Evolutionary conservation across 2,888 invertebrate genomes (phyloP).

Genomic region (Pinctada fucata): DNA sequence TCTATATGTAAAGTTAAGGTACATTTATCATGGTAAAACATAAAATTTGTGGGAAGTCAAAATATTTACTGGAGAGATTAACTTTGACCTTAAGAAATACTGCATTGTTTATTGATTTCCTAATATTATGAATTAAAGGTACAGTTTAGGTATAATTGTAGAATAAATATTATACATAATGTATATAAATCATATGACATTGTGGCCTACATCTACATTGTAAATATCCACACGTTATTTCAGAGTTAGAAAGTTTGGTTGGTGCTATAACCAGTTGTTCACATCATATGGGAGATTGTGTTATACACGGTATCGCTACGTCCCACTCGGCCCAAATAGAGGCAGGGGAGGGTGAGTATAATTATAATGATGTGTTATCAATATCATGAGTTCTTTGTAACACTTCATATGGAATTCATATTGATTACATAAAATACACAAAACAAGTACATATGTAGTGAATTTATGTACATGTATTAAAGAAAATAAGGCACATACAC

Average conservation of each 20-base stretch:
- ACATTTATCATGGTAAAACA: too few species aligned
- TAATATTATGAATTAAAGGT: too few species aligned
- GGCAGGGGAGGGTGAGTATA: slow-evolving; percentile 76
- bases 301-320: slow-evolving; percentile 87
- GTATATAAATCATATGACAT: too few species aligned
- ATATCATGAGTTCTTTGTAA: background rate
- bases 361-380: background rate
- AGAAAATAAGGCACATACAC: too few species aligned
- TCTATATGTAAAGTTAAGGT: too few species aligned
- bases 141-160: too few species aligned
- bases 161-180: too few species aligned
- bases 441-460: background rate
- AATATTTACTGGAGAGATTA: too few species aligned
- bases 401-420: background rate
- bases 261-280: slow-evolving; percentile 79
- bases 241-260: slow-evolving; percentile 69
- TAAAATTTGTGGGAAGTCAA: too few species aligned
- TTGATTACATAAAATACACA: background rate
- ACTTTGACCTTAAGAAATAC: too few species aligned
- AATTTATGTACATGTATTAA: background rate
- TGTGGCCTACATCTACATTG: too few species aligned
- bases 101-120: too few species aligned
- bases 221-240: slow-evolving; percentile 8
- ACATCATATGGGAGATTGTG: slow-evolving; percentile 81
- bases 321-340: slow-evolving; percentile 85